Evolutionary conservation across 2,888 invertebrate species (phyloP).

Genomic region (Mythimna vitellina): DNA sequence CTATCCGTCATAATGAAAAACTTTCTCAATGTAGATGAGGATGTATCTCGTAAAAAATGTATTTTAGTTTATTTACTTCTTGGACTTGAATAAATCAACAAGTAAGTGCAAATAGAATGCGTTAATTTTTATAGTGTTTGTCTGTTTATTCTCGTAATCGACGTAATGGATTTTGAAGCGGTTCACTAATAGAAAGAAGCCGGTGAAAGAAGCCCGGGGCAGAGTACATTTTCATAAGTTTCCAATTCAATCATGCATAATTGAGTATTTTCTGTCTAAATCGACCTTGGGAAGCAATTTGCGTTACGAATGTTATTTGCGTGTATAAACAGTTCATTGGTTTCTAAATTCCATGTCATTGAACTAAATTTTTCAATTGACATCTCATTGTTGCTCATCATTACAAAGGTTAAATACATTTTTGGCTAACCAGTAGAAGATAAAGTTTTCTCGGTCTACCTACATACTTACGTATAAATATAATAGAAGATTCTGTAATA

Average conservation of each 20-base stretch:
- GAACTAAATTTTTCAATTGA: constrained; percentile 42
- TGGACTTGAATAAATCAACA: not conserved
- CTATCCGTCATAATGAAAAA: not conserved
- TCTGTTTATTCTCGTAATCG: too few relatives aligned
- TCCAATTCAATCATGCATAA: constrained; percentile 19
- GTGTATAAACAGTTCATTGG: constrained; percentile 47
- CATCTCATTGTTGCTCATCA: not conserved
- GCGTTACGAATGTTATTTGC: constrained; percentile 35
- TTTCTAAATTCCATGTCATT: constrained; percentile 37
- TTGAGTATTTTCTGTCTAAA: constrained; percentile 24
- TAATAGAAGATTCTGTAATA: too few relatives aligned
- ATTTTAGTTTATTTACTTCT: not conserved
- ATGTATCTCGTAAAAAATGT: not conserved
- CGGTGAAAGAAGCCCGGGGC: too few relatives aligned
- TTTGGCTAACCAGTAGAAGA: not conserved
- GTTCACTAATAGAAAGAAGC: too few relatives aligned
- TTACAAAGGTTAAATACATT: not conserved
- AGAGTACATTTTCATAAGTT: not conserved
- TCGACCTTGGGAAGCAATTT: constrained; percentile 48
- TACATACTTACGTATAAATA: too few relatives aligned
- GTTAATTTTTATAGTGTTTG: not conserved
- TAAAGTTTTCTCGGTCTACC: not conserved
- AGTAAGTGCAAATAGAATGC: constrained; percentile 1
- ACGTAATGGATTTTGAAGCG: too few relatives aligned
- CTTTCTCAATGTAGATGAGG: not conserved